A percentile compares a stretch with the other conserved stretches of the same genome.
Conservation (phyloP, 1,140 invertebrate species). For the Ceratina calcarata region DNA sequence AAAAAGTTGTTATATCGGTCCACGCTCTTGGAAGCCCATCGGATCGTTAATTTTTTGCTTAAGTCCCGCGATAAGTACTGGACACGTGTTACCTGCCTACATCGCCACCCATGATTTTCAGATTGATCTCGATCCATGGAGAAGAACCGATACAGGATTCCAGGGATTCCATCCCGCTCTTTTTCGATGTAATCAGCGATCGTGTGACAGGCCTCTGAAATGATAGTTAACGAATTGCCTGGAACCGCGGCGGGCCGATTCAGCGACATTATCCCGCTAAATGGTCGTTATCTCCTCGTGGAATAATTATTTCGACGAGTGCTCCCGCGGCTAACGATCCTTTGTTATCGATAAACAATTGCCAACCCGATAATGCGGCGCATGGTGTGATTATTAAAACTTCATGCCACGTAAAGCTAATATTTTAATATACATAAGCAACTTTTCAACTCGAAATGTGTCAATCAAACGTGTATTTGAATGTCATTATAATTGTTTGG, state of each 20-base stretch:
- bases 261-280: constrained; percentile 2
- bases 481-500: too few species aligned
- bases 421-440: too few species aligned
- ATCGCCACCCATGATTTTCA: not conserved
- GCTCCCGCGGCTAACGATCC: not conserved
- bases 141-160: too few species aligned
- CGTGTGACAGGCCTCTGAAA: not conserved
- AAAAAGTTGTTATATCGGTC: not conserved
- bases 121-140: not conserved
- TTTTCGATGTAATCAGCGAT: not conserved
- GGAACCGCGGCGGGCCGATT: not conserved
- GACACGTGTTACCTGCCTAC: not conserved
- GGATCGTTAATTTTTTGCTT: constrained; percentile 12
- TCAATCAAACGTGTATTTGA: too few species aligned
- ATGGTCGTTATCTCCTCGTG: constrained; percentile 23
- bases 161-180: too few species aligned
- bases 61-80: not conserved
- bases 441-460: too few species aligned
- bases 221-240: constrained; percentile 9
- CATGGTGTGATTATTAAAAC: not conserved
- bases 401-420: not conserved
- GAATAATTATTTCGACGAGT: constrained; percentile 13
- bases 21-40: constrained; percentile 4
- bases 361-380: not conserved
- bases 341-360: constrained; percentile 15